phyloP scores from a whole-genome alignment of 2,113 vertebrate species.

The Pomatostomus ruficeps region DNA sequence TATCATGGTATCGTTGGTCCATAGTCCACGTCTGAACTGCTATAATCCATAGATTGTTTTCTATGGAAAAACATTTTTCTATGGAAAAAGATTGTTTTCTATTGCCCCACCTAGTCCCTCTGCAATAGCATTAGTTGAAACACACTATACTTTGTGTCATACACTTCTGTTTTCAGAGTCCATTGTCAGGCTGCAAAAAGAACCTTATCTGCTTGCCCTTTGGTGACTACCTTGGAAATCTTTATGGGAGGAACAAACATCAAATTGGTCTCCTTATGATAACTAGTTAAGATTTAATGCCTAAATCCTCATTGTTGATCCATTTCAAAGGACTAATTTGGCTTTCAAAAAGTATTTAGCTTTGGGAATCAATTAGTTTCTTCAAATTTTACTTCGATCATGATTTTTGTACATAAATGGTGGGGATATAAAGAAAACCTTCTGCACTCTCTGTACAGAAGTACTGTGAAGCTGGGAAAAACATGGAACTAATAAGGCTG shows the following conservation, averaged over 20 bases:
- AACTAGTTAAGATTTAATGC: not conserved
- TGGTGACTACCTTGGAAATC: not conserved
- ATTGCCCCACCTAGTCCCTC: not conserved
- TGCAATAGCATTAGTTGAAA: not conserved
- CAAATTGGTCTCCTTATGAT: not conserved
- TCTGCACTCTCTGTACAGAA: not conserved
- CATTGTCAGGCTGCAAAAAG: not conserved
- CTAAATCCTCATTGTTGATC: not conserved
- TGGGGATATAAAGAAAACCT: not conserved
- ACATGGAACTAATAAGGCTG: not conserved
- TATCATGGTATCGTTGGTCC: not conserved
- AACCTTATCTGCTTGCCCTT: not conserved
- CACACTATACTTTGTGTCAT: rapidly evolving
- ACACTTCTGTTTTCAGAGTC: not conserved
- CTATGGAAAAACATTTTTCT: too few relatives aligned
- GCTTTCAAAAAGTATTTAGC: not conserved
- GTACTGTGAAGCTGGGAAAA: not conserved
- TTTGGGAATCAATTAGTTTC: not conserved
- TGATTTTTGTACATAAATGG: not conserved
- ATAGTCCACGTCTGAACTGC: not conserved
- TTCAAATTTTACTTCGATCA: not conserved
- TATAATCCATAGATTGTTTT: not conserved
- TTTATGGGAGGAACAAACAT: not conserved
- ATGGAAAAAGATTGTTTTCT: not conserved
- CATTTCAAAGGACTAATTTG: not conserved